A percentile compares a stretch with the other conserved stretches of the same genome.
Conservation (phyloP, 2,888 invertebrate species). For the Synergus umbraculus region DNA sequence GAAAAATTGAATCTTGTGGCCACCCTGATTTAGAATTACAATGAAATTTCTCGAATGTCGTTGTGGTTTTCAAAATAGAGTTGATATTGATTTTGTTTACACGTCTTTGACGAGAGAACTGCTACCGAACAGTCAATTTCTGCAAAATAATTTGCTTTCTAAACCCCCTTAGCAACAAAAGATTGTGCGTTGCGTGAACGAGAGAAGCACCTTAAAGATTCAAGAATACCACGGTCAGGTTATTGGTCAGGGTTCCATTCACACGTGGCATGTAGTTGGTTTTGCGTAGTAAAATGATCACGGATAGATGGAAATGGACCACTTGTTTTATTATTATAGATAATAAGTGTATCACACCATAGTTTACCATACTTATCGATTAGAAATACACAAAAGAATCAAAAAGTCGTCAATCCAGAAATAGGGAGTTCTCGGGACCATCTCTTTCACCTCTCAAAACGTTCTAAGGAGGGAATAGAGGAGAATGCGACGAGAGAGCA, state of each 20-base stretch:
- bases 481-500: slow-evolving; percentile 59
- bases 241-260: slow-evolving; percentile 40
- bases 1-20: too few relatives aligned
- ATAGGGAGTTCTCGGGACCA: slow-evolving; percentile 25
- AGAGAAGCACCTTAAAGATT: slow-evolving; percentile 19
- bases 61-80: neutral
- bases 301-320: slow-evolving; percentile 63
- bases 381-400: neutral
- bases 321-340: slow-evolving; percentile 5
- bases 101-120: neutral
- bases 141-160: slow-evolving; percentile 36
- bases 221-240: neutral
- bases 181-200: slow-evolving; percentile 25
- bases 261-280: slow-evolving; percentile 7
- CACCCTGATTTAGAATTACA: too few relatives aligned
- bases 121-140: neutral
- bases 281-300: slow-evolving; percentile 39
- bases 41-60: too few relatives aligned
- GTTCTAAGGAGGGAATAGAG: slow-evolving; percentile 23
- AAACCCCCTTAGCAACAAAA: slow-evolving; percentile 39
- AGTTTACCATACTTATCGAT: neutral
- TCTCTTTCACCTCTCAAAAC: slow-evolving; percentile 38
- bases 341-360: neutral
- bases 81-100: neutral
- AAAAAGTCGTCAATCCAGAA: slow-evolving; percentile 29